Percentiles rank a stretch among this genome's conserved stretches.
Conservation (phyloP, 1,140 invertebrate species). For the Phymorhynchus buccinoides region DNA sequence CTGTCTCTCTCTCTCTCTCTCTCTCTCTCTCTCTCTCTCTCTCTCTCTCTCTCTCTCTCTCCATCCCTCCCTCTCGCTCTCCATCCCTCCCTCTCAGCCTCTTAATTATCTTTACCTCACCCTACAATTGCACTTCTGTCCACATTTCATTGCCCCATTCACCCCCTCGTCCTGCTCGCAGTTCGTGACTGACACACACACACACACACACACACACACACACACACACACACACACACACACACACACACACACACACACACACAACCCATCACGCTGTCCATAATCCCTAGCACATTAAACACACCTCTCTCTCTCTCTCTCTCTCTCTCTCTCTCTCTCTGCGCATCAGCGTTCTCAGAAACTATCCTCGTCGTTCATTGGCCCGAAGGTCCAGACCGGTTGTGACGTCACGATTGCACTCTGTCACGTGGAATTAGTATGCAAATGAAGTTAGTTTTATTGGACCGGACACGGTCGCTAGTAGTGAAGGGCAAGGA, state of each 20-base stretch:
- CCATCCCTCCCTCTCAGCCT: background rate
- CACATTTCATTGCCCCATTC: no score
- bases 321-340: background rate
- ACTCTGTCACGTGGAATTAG: constrained; percentile 36
- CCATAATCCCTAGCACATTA: no score
- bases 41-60: background rate
- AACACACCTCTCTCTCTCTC: background rate
- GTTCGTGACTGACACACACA: no score
- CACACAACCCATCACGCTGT: no score
- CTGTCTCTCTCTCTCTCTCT: background rate
- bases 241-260: no score
- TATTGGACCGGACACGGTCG: constrained; percentile 30
- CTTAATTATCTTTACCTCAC: background rate
- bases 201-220: no score
- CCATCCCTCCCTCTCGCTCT: background rate
- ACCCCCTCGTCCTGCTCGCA: no score
- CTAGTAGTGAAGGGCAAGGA: no score
- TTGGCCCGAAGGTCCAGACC: background rate
- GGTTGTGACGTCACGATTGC: constrained; percentile 39
- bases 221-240: no score
- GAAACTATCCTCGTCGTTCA: background rate
- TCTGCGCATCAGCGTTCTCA: background rate
- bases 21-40: background rate
- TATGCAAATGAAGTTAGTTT: constrained; percentile 41
- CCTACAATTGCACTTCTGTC: no score